Conservation (phyloP, 2,113 vertebrate genomes). For the Aix galericulata region DNA sequence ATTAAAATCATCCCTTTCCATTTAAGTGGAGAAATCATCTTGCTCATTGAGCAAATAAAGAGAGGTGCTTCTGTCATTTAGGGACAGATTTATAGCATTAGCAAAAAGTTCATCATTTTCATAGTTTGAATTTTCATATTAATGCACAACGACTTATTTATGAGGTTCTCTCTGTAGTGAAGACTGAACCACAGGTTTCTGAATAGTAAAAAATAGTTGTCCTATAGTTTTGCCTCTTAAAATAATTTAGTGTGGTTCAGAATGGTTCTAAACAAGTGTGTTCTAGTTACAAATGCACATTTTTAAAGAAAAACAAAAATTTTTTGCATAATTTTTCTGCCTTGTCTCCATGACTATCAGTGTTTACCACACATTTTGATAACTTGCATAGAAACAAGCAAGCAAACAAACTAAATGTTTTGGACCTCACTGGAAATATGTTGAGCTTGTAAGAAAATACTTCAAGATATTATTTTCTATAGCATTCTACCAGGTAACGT, state of each 20-base stretch:
- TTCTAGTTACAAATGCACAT: neutral
- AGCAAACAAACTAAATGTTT: neutral
- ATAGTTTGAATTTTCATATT: neutral
- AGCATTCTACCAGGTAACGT: accelerated
- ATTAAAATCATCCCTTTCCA: neutral
- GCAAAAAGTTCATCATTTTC: slow-evolving; percentile 26
- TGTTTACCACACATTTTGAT: neutral
- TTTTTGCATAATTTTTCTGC: neutral
- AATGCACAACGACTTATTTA: neutral
- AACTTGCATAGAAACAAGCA: neutral
- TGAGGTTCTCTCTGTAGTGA: neutral
- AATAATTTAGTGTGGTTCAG: neutral
- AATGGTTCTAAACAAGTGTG: neutral
- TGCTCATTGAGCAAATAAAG: slow-evolving; percentile 9
- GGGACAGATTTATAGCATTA: slow-evolving; percentile 4
- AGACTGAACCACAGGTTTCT: neutral
- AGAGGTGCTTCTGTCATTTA: neutral
- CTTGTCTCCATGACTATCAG: neutral
- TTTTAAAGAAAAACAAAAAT: neutral
- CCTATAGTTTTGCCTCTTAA: neutral
- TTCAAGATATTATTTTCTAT: neutral
- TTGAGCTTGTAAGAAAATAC: neutral
- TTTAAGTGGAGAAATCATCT: neutral
- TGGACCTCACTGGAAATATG: neutral
- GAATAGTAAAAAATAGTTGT: neutral